phyloP scores from a whole-genome alignment of 2,797 vertebrate genomes.

The Valencia hispanica region DNA sequence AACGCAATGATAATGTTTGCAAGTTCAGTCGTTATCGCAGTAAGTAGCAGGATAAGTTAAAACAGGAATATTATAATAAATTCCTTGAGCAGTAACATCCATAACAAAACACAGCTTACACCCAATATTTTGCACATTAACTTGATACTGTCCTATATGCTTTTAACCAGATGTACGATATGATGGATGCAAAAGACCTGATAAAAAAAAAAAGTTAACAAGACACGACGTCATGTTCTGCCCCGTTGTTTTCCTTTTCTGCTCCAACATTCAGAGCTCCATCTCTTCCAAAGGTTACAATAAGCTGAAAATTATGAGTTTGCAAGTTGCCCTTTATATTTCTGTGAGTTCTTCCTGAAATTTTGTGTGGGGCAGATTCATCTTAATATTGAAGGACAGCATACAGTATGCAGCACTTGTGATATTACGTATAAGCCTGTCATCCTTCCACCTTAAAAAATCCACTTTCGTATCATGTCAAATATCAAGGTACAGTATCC shows the following conservation, averaged over 20 bases:
- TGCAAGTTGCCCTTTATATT: constrained; percentile 41
- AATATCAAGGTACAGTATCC: constrained; percentile 42
- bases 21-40: too few relatives aligned
- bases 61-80: not conserved
- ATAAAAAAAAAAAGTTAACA: not conserved
- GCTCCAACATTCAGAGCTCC: constrained; percentile 35
- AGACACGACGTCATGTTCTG: constrained; percentile 8
- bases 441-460: constrained; percentile 22
- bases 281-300: constrained; percentile 2
- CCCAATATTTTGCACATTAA: not conserved
- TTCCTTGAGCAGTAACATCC: not conserved
- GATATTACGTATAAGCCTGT: constrained; percentile 14
- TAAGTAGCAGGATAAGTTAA: not conserved
- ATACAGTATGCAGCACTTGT: constrained; percentile 9
- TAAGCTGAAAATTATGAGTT: constrained; percentile 39
- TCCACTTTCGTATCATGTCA: constrained; percentile 18
- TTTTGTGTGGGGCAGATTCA: constrained; percentile 22
- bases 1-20: not conserved
- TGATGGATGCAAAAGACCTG: not conserved
- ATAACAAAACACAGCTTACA: not conserved
- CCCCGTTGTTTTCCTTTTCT: not conserved
- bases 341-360: constrained; percentile 14
- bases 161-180: not conserved
- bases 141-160: not conserved
- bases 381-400: constrained; percentile 40